Percentiles rank a stretch among this genome's conserved stretches.
These are phyloP conservation scores for Belonocnema kinseyi DNA, from an alignment of 1,140 invertebrate species.

Conservation along the genomic window DNA sequence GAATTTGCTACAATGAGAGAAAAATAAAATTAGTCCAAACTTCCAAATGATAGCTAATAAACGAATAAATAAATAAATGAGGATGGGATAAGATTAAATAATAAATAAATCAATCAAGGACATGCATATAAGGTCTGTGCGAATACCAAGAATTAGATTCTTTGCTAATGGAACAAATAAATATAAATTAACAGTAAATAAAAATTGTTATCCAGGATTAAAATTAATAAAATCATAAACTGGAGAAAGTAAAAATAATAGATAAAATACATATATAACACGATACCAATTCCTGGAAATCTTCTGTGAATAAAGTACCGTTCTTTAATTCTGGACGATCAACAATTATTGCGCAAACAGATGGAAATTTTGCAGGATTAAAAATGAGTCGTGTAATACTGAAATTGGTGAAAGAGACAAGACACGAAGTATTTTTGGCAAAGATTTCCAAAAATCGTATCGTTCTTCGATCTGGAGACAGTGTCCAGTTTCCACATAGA, in stretches of 20 bases:
- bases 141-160: constrained; percentile 19
- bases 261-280: too few relatives aligned
- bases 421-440: neutral
- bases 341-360: too few relatives aligned
- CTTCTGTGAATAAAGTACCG: too few relatives aligned
- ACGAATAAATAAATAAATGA: neutral
- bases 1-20: constrained; percentile 17
- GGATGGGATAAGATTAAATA: neutral
- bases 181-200: constrained; percentile 1
- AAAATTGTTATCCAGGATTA: neutral
- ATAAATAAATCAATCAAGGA: neutral
- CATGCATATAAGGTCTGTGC: constrained; percentile 21
- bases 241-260: too few relatives aligned
- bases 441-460: neutral
- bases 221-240: too few relatives aligned
- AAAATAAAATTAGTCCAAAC: constrained; percentile 11
- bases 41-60: neutral
- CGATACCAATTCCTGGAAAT: too few relatives aligned
- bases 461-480: neutral
- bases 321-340: too few relatives aligned
- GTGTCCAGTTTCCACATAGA: neutral
- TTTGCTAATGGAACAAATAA: constrained; percentile 35
- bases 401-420: too few relatives aligned
- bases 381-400: too few relatives aligned
- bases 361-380: too few relatives aligned